Evolutionary conservation across 2,113 vertebrate genomes (phyloP).

Genomic region (Spea multiplicata): DNA sequence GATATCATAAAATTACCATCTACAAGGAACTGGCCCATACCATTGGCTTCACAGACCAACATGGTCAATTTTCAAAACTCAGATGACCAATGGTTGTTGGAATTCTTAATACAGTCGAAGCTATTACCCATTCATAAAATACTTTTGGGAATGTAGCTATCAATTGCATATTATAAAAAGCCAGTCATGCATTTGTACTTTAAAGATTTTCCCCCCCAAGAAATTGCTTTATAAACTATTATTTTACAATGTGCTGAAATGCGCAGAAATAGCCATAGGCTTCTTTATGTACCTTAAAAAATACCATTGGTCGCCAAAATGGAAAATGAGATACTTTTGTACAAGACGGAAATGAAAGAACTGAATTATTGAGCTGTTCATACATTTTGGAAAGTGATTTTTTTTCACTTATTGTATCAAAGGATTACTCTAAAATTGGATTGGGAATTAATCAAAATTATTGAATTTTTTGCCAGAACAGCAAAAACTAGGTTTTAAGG

Average conservation of each 20-base stretch:
- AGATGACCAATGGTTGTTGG: no score
- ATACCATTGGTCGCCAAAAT: not conserved
- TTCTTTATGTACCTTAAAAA: not conserved
- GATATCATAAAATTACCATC: no score
- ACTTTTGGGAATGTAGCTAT: no score
- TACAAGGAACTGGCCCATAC: no score
- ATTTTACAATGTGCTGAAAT: not conserved
- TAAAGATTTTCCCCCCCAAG: not conserved
- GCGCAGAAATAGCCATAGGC: constrained; percentile 16
- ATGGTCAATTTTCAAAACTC: no score
- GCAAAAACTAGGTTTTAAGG: constrained; percentile 11
- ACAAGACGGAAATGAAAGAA: not conserved
- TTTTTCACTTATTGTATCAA: not conserved
- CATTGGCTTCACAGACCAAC: no score
- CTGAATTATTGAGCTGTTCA: constrained; percentile 23
- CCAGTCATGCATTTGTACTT: not conserved
- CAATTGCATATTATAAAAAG: not conserved
- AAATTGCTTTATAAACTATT: constrained; percentile 14
- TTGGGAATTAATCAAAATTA: constrained; percentile 14
- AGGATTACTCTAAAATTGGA: not conserved
- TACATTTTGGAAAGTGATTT: not conserved
- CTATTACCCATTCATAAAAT: no score
- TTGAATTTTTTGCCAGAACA: constrained; percentile 18
- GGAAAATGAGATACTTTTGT: constrained; percentile 8
- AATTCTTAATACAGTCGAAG: no score